phyloP scores from a whole-genome alignment of 1,140 invertebrate species.

The Olivierus martensii region DNA sequence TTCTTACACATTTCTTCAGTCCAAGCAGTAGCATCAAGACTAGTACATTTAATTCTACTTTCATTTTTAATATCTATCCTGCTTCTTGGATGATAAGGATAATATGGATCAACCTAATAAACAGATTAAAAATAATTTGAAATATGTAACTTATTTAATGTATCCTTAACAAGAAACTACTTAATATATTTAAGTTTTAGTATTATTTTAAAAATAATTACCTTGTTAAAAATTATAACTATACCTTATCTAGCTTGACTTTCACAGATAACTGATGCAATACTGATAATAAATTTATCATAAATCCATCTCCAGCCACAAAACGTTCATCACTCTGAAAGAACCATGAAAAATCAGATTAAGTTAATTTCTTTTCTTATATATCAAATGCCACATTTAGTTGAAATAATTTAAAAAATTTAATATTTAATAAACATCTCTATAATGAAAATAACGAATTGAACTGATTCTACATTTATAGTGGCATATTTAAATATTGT shows the following conservation, averaged over 20 bases:
- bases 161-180: too few relatives aligned
- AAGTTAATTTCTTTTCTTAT: neutral
- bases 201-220: too few relatives aligned
- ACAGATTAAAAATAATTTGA: too few relatives aligned
- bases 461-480: too few relatives aligned
- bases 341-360: constrained; percentile 5
- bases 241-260: constrained; percentile 40
- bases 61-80: constrained; percentile 66
- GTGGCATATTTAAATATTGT: too few relatives aligned
- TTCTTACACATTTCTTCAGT: constrained; percentile 46
- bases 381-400: too few relatives aligned
- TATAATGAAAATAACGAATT: too few relatives aligned
- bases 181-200: too few relatives aligned
- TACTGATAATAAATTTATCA: constrained; percentile 82
- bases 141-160: too few relatives aligned
- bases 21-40: constrained; percentile 65
- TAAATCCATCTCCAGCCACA: constrained; percentile 81
- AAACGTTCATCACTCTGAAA: constrained; percentile 63
- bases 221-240: too few relatives aligned
- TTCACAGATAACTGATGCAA: constrained; percentile 74
- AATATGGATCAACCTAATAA: constrained; percentile 65
- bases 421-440: too few relatives aligned
- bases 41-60: constrained; percentile 65
- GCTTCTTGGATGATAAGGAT: constrained; percentile 68
- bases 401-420: too few relatives aligned